Base-by-base conservation (phyloP, 2,888 invertebrate species). In the Eugnorisma glareosa region DNA sequence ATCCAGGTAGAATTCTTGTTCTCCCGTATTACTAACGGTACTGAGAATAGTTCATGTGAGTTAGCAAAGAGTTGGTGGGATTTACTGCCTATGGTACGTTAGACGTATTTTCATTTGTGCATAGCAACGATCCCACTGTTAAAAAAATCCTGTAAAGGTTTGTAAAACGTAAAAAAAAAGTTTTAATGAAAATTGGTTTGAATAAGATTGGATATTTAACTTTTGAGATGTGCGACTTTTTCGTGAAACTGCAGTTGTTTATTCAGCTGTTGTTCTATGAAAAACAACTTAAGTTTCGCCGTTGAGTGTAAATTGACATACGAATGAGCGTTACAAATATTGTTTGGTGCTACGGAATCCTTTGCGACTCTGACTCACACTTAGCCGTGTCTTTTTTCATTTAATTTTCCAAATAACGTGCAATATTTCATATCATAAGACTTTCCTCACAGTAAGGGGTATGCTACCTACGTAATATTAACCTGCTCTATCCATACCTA, bases 361-460 rank as follows among this genome's bases (percentile, higher is more conserved):
- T 54, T 28, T 28, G 54, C 8, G 15, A 59, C 6, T 18, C 18
- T 8, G 18, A 31, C 59, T 18, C 2, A 10, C 31, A 35, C 21
- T 31, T 61, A 0, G 4, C 21, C 31, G 10, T 4, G 7, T 59
- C 21, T 31, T 59, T 35, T 61, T 35, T 35, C 35, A 61, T 35
- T 5, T 2, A 10, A 61, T 35, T 35, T 45, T 43, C 28, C 24
- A 45, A 21, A 11, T 40, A 48, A 64, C 6, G 24, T 43, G 57
- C 37, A 67, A 74, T 82, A 74, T 74, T 63, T 63, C 31, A 75
- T n/a, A n/a, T 37, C n/a, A 43, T 31, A 57, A 67, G 18, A 54
- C 69, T 74, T 54, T 18, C 31, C 37, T 57, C 84, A 24, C 84
- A 63, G 83, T 75, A 0, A 64, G 84, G 63, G 79, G 79, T 70